Base-by-base conservation (phyloP, 92 coral and sea anemone genomes). In the Parazoanthus darwini region DNA sequence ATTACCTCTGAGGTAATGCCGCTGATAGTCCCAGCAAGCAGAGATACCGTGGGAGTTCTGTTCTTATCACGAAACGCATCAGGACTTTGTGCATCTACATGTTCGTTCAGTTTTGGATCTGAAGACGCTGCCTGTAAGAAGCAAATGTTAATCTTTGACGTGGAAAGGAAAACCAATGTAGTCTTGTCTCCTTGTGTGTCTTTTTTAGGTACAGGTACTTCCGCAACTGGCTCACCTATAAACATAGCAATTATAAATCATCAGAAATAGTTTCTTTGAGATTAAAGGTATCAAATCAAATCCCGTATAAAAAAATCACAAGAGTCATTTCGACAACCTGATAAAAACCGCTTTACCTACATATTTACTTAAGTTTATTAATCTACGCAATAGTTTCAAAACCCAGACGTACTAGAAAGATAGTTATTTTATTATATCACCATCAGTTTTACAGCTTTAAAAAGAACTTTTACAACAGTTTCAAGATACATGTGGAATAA, bases 101-200 rank as follows among this genome's bases (percentile, higher is more conserved):
- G 73, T 70, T 75, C 88, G 33, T 82, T 63, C 38, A 66, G 54
- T 74, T 90, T 90, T 35, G 86, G 77, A 42, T 90, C 93, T 1
- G 92, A 85, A 39, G 93, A 84, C 1, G 95, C 96, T 35, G 93
- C 99, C 92, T 97, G 99, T 26, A 97, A 88, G 74, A 97, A 95
- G 65, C 98, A 96, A 39, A 95, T 58, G 85, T 95, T 94, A 86
- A 97, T 89, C 50, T 94, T 96, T 15, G 99, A 95, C 4, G 98
- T 92, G n/a, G 93, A 87, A 73, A 97, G 91, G 58, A 88, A 90
- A 36, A 91, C 88, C 18, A 93, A 86, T 73, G 90, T 91, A 16
- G 88, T 93, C 50, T 91, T 91, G 77, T 92, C 91, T 36, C 89
- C 91, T 0, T 89, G 92, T 46, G 9, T 18, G 29, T 88, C 92